A percentile compares a stretch with the other conserved stretches of the same genome.
Conservation (phyloP, 2,888 invertebrate genomes). For the Cerastis rubricosa region DNA sequence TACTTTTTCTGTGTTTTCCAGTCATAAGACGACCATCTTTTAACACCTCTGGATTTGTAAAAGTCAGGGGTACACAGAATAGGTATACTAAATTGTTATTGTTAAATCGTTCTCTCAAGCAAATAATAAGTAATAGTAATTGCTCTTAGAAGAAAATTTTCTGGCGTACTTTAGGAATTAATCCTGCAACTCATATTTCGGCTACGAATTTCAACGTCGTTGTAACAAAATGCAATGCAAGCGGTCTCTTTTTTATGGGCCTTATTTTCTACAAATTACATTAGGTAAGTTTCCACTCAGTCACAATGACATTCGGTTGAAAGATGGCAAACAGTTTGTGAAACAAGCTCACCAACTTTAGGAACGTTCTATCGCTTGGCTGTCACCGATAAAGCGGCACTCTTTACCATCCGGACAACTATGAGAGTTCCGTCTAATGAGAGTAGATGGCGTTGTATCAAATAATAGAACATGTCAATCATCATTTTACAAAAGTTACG, state of each 20-base stretch:
- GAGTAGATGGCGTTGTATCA: conserved; percentile 55
- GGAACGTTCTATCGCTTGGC: background rate
- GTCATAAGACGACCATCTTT: background rate
- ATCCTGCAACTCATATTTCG: too few species aligned
- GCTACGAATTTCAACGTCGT: background rate
- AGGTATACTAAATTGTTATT: too few species aligned
- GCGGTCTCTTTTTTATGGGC: too few species aligned
- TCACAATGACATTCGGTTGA: background rate
- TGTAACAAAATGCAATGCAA: too few species aligned
- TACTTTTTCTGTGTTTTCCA: background rate
- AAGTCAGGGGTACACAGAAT: background rate
- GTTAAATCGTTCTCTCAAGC: too few species aligned
- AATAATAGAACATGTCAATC: background rate
- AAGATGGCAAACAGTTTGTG: too few species aligned
- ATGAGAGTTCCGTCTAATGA: conserved; percentile 12
- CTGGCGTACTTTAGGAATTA: too few species aligned
- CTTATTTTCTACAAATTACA: background rate
- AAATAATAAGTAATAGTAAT: too few species aligned
- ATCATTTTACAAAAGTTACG: background rate
- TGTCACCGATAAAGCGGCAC: background rate
- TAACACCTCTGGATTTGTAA: background rate
- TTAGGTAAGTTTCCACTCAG: background rate
- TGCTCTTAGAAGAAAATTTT: too few species aligned
- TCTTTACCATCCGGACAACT: background rate
- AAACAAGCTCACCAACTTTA: background rate